Evolutionary conservation across 2,797 vertebrate species (phyloP).

Genomic region (Dallia pectoralis): DNA sequence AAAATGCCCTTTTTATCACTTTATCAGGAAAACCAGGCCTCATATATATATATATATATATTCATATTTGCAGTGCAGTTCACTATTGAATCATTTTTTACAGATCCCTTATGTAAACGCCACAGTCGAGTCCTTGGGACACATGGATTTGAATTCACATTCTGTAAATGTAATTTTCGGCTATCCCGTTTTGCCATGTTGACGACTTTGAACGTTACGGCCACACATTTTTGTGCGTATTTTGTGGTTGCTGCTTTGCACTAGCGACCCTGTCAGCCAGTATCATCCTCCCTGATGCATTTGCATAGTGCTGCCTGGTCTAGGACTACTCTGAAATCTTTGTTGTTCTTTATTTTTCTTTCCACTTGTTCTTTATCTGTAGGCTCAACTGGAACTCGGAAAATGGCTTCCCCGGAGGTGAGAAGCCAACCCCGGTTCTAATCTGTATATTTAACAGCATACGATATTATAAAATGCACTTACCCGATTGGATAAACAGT

Average conservation of each 20-base stretch:
- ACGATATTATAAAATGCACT: not conserved
- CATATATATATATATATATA: too few species aligned
- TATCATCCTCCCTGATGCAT: not conserved
- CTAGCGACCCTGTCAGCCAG: not conserved
- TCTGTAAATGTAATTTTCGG: not conserved
- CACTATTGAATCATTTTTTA: too few species aligned
- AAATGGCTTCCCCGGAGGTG: slow-evolving; percentile 68
- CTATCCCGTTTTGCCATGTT: not conserved
- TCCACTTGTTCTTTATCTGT: not conserved
- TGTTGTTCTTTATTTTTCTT: not conserved
- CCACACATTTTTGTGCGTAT: not conserved
- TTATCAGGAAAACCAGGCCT: too few species aligned
- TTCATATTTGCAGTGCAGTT: too few species aligned
- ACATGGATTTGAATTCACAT: too few species aligned
- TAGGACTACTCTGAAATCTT: not conserved
- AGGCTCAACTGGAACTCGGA: slow-evolving; percentile 62
- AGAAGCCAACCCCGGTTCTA: slow-evolving; percentile 33
- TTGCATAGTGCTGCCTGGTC: not conserved
- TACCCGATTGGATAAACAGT: too few species aligned
- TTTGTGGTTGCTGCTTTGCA: not conserved
- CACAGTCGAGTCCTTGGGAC: too few species aligned
- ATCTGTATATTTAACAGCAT: too few species aligned
- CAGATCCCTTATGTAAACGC: too few species aligned
- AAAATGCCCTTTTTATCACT: too few species aligned
- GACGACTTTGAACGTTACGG: not conserved